phyloP scores from a whole-genome alignment of 1,140 invertebrate genomes.

The Microplitis mediator region DNA sequence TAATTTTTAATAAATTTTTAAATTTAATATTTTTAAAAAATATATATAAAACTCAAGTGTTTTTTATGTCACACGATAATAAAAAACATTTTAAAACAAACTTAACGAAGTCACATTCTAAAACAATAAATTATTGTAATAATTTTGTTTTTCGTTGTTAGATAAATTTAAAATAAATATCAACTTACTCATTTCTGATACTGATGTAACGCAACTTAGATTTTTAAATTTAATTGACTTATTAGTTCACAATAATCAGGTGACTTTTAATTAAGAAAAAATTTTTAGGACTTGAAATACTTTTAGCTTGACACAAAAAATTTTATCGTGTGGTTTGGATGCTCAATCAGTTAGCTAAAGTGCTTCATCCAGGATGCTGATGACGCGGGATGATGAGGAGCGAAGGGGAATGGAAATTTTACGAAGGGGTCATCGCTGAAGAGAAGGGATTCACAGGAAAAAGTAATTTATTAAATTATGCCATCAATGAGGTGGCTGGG shows the following conservation, averaged over 20 bases:
- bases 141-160: too few relatives aligned
- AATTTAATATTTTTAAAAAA: conserved; percentile 18
- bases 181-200: too few relatives aligned
- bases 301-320: conserved; percentile 39
- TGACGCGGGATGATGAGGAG: conserved; percentile 26
- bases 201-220: too few relatives aligned
- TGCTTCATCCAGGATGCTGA: conserved; percentile 43
- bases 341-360: conserved; percentile 43
- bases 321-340: conserved; percentile 46
- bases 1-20: conserved; percentile 8
- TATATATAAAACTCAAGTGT: conserved; percentile 12
- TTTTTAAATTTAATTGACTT: too few relatives aligned
- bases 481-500: background rate
- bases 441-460: conserved; percentile 33
- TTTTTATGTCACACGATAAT: conserved; percentile 10
- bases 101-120: too few relatives aligned
- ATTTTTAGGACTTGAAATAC: conserved; percentile 38
- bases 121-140: too few relatives aligned
- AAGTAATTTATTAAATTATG: conserved; percentile 29
- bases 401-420: background rate
- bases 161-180: too few relatives aligned
- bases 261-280: background rate
- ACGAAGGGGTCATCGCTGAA: conserved; percentile 20
- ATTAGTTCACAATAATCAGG: too few relatives aligned
- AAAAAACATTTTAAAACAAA: too few relatives aligned